phyloP scores from a whole-genome alignment of 2,888 invertebrate genomes.

The Macaria liturata region DNA sequence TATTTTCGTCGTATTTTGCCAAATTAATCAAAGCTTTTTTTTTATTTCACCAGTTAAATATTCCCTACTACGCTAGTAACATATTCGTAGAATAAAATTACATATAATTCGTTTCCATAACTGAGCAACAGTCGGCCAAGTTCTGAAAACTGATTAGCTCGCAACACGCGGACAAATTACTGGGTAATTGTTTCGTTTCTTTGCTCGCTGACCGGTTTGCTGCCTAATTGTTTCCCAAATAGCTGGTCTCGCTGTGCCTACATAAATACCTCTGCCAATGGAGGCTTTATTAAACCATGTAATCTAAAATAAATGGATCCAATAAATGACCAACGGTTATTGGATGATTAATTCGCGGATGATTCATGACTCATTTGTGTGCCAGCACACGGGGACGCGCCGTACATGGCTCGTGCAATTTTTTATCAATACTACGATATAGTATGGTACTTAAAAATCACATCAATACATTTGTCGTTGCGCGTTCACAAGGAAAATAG shows the following conservation, averaged over 20 bases:
- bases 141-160: constrained; percentile 16
- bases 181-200: constrained; percentile 21
- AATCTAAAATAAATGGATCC: constrained; percentile 39
- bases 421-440: too few species aligned
- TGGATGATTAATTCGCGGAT: constrained; percentile 43
- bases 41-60: too few species aligned
- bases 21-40: too few species aligned
- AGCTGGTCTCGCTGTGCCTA: constrained; percentile 26
- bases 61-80: too few species aligned
- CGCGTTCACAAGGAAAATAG: too few species aligned
- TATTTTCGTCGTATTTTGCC: too few species aligned
- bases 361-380: constrained; percentile 43
- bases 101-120: constrained; percentile 8
- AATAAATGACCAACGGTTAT: constrained; percentile 40
- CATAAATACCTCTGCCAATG: constrained; percentile 20
- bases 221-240: constrained; percentile 29
- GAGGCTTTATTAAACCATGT: constrained; percentile 33
- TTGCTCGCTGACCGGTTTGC: constrained; percentile 19
- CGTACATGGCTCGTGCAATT: too few species aligned
- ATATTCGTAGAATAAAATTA: too few species aligned
- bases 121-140: constrained; percentile 5
- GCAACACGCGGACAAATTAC: constrained; percentile 12
- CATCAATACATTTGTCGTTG: too few species aligned
- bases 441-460: too few species aligned
- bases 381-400: constrained; percentile 33